These are phyloP conservation scores for Petrocephalus microphthalmus DNA, from an alignment of 2,113 vertebrate genomes.

Conservation along the genomic window DNA sequence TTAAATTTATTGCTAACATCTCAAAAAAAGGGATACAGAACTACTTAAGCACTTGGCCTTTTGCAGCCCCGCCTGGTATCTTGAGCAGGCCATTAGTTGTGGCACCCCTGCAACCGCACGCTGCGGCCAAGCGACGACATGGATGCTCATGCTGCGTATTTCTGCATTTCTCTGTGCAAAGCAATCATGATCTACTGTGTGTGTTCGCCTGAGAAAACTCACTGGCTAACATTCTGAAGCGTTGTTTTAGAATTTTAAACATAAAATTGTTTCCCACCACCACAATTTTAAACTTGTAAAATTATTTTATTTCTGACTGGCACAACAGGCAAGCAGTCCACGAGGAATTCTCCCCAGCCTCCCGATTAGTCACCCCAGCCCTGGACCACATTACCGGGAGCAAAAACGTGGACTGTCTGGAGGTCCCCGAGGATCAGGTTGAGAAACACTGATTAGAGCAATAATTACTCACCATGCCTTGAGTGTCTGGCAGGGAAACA, in stretches of 20 bases:
- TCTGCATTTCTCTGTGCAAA: too few species aligned
- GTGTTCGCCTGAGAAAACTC: too few species aligned
- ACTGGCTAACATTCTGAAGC: too few species aligned
- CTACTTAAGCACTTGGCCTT: background rate
- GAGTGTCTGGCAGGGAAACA: slow-evolving; percentile 77
- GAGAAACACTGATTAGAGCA: background rate
- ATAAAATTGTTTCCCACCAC: too few species aligned
- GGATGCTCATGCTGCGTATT: background rate
- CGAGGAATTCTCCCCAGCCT: background rate
- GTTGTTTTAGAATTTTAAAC: too few species aligned
- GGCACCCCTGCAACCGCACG: background rate
- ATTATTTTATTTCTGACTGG: too few species aligned
- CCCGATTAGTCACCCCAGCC: background rate
- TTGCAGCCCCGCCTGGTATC: background rate
- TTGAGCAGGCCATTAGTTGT: background rate
- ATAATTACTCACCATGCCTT: slow-evolving; percentile 62
- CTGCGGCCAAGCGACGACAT: background rate
- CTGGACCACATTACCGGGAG: background rate
- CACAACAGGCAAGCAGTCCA: background rate
- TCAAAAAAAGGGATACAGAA: background rate
- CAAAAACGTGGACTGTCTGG: background rate
- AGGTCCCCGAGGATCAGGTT: background rate
- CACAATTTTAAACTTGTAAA: too few species aligned
- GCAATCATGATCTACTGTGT: too few species aligned
- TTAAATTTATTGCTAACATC: background rate